phyloP scores from a whole-genome alignment of 2,888 invertebrate species.

The Acleris emargana region DNA sequence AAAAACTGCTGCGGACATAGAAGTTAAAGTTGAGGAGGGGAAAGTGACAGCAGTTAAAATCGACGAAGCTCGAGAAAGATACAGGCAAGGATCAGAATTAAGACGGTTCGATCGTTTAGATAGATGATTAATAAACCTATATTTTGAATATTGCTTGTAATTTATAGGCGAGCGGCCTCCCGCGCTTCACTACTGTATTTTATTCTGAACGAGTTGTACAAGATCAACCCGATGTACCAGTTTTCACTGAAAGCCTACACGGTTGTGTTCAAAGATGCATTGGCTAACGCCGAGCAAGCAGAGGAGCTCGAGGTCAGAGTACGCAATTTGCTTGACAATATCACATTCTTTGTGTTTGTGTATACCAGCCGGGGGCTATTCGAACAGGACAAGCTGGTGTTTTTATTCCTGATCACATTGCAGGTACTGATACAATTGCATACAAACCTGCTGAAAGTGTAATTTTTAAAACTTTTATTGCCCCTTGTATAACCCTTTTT shows the following conservation, averaged over 20 bases:
- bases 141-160: neutral
- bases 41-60: constrained; percentile 93
- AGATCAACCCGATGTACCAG: constrained; percentile 97
- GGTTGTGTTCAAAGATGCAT: constrained; percentile 94
- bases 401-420: constrained; percentile 93
- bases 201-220: constrained; percentile 94
- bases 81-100: constrained; percentile 76
- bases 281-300: constrained; percentile 86
- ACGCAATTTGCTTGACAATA: constrained; percentile 91
- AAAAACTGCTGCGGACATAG: constrained; percentile 95
- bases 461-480: too few species aligned
- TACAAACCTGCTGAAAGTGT: too few species aligned
- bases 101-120: neutral
- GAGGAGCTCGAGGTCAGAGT: constrained; percentile 90
- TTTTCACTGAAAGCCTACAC: constrained; percentile 97
- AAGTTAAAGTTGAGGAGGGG: constrained; percentile 94
- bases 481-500: too few species aligned
- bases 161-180: constrained; percentile 88
- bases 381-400: constrained; percentile 95
- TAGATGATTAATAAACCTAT: too few species aligned
- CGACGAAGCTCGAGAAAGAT: constrained; percentile 95
- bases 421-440: constrained; percentile 60
- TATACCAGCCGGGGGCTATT: constrained; percentile 96
- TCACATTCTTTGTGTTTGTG: constrained; percentile 93
- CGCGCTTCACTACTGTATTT: constrained; percentile 96